A percentile compares a stretch with the other conserved stretches of the same genome.
Conservation (phyloP, 2,888 invertebrate genomes). For the Caenorhabditis macrosperma region DNA sequence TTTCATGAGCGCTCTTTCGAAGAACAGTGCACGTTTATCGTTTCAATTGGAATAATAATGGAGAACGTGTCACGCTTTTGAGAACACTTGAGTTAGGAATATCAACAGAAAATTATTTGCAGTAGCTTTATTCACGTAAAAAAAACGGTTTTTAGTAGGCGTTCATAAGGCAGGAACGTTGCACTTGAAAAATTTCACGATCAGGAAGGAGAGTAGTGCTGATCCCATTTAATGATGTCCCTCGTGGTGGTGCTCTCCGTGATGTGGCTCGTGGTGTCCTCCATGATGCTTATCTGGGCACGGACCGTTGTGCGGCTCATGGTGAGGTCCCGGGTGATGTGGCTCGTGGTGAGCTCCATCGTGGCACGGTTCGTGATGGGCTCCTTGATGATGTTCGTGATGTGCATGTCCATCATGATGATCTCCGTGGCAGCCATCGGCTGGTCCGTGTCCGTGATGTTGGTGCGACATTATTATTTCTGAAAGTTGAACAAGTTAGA, state of each 20-base stretch:
- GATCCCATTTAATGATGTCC: conserved; percentile 26
- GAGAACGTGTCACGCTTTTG: no score
- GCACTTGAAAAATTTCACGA: no score
- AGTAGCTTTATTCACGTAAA: no score
- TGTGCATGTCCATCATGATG: conserved; percentile 37
- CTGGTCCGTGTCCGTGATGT: conserved; percentile 33
- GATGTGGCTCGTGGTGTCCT: conserved; percentile 32
- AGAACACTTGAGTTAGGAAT: no score
- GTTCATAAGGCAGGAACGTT: no score
- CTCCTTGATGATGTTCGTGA: conserved; percentile 20
- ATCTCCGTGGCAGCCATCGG: conserved; percentile 24
- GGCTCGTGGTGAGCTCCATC: conserved; percentile 15
- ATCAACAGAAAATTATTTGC: no score
- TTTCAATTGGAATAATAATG: no score
- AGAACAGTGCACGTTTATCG: no score
- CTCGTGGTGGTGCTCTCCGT: conserved; percentile 27
- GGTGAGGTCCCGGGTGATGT: conserved; percentile 9
- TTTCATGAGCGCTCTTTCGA: no score
- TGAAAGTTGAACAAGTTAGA: not conserved
- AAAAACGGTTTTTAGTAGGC: no score
- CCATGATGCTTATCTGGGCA: conserved; percentile 20
- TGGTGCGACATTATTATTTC: conserved; percentile 31
- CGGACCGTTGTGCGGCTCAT: conserved; percentile 17
- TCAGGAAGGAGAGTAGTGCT: no score
- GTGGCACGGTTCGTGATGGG: conserved; percentile 18